Base-by-base conservation (phyloP, 2,113 vertebrate genomes). In the Leiothrix lutea region DNA sequence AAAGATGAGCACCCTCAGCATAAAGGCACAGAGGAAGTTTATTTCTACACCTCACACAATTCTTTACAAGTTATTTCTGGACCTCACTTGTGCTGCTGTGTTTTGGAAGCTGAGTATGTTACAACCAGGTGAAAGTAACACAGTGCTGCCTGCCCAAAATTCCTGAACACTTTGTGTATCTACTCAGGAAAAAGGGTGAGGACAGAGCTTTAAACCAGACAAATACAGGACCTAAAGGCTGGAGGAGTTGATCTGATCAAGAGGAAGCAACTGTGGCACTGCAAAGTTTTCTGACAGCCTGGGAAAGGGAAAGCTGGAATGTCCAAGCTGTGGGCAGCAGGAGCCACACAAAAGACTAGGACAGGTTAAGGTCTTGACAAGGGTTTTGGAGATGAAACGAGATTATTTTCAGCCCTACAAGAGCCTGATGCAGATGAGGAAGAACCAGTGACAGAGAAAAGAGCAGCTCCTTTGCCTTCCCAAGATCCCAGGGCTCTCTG, bases 91-190 rank as follows among this genome's bases (percentile, higher is more conserved):
- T 7, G 6, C 25, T 66, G 69, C 44, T 69, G 36, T 23, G 35
- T 12, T 83, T 28, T 40, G 51, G n/a, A 51, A 80, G 48, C 14
- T 58, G 42, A 40, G 53, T 19, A 4, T 12, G 23, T 31, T 45
- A 82, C 66, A 72, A 50, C 15, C 33, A 48, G 42, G 25, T 36
- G 80, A 75, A 53, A 88, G 65, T 13, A 57, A 38, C 5, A 12
- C 0, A 62, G 60, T 0, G 5, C 23, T 20, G 36, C 2, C 38
- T 54, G 64, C 38, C 35, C 15, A 3, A 62, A 84, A 88, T 35
- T 62, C 75, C 53, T 9, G 22, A 73, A 51, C 87, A 20, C 60
- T 86, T 64, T 25, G 38, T 20, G 2, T 28, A 18, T 31, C n/a
- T 84, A 2, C 42, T 45, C 35, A 8, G 3, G 42, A 50, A 12